A percentile compares a stretch with the other conserved stretches of the same genome.
These are phyloP conservation scores for Psix sp. DNA, from an alignment of 1,140 invertebrate species.

Conservation along the genomic window DNA sequence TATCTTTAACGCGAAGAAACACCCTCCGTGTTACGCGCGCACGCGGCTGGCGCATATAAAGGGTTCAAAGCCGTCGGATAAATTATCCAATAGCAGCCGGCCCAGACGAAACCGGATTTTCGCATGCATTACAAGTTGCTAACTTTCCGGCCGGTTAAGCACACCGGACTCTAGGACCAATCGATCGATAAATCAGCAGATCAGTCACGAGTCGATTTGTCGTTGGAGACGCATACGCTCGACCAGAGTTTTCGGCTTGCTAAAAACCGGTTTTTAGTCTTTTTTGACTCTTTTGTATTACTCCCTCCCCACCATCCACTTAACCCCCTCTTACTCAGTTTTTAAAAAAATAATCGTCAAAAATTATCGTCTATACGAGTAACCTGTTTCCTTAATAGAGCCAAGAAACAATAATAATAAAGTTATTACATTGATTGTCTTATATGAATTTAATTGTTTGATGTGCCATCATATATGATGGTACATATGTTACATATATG, in stretches of 20 bases:
- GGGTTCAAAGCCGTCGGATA: conserved; percentile 52
- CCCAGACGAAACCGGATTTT: conserved; percentile 48
- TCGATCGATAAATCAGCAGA: conserved; percentile 40
- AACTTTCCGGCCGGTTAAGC: conserved; percentile 39
- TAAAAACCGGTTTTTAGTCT: conserved; percentile 38
- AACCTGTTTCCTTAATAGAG: too few relatives aligned
- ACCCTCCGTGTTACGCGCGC: conserved; percentile 52
- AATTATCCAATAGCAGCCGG: conserved; percentile 52
- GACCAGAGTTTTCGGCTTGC: conserved; percentile 27
- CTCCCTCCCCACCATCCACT: background rate
- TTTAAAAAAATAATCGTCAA: too few relatives aligned
- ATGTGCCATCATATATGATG: too few relatives aligned
- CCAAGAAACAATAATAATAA: too few relatives aligned
- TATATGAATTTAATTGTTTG: too few relatives aligned
- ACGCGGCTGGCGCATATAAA: conserved; percentile 34
- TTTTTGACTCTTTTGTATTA: conserved; percentile 21
- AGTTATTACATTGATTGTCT: too few relatives aligned
- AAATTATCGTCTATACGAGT: too few relatives aligned
- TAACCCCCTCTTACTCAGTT: background rate
- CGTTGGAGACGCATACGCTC: conserved; percentile 25
- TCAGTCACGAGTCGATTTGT: conserved; percentile 43
- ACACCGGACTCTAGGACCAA: conserved; percentile 27
- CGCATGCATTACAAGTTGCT: conserved; percentile 47
- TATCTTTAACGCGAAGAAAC: conserved; percentile 40
- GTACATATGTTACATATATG: too few relatives aligned